Evolutionary conservation across 2,888 invertebrate genomes (phyloP), one percentile per base, ranked within the genome.

Genomic region (Leistus spinibarbis): DNA sequence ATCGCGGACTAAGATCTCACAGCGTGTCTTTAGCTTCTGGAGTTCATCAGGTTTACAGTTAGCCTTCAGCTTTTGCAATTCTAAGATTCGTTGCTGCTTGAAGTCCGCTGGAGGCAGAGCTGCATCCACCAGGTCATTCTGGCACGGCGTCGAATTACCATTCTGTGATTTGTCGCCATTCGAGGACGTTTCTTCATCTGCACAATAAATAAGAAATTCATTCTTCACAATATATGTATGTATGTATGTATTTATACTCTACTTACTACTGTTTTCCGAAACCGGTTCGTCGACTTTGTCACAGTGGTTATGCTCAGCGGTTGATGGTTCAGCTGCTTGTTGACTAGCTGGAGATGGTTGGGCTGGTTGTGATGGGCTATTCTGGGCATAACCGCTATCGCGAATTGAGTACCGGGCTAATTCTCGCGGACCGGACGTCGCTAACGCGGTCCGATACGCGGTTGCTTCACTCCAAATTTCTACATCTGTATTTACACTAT

Each of bases 391-490:
- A 16, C 76, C 80, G 54, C 81, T 82, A 76, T 82, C 82, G 77
- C 81, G 83, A 27, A 82, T 80, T n/a, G 81, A 82, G 78, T 85
- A 85, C 79, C 84, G 85, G 17, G 83, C 83, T 60, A 86, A 77
- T 74, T 86, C 87, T 78, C 85, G 81, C 40, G 85, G 84, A 67
- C 83, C 83, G 4, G 84, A 81, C 3, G 84, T 83, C 20, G 89
- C 88, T 60, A 91, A 82, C 17, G 91, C 91, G 80, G 90, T 91
- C 75, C 89, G 87, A 79, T 91, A 90, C n/a, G 91, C 89, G 76
- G 93, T 91, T 68, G 90, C 89, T 83, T 94, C 94, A 79, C 93
- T 90, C 95, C 95, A 95, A 77, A 95, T 91, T 87, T 95, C 94
- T 78, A 95, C 90, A 81, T 95, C 95, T 5, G 95, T 95, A 81